Percentiles rank a stretch among this genome's conserved stretches.
These are phyloP conservation scores for Tichodroma muraria DNA, from an alignment of 2,113 vertebrate genomes.

Conservation along the genomic window DNA sequence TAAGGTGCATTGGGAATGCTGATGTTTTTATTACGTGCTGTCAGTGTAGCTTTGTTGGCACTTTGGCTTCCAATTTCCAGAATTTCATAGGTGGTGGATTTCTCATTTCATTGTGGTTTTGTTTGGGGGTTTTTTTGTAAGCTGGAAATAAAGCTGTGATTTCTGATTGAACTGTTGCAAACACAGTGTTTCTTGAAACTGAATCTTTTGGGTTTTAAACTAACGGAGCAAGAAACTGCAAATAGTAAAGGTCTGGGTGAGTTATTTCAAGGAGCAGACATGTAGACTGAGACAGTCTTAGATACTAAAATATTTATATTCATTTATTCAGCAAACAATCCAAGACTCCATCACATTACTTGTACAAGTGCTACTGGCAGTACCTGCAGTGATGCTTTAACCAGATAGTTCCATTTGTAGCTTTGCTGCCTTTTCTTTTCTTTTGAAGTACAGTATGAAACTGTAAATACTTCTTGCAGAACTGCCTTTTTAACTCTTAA, in stretches of 20 bases:
- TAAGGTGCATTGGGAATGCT: slow-evolving; percentile 25
- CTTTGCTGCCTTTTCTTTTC: slow-evolving; percentile 19
- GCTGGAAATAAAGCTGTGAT: slow-evolving; percentile 22
- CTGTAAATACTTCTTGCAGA: slow-evolving; percentile 54
- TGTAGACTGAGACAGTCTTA: not conserved
- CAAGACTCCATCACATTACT: not conserved
- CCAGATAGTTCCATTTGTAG: not conserved
- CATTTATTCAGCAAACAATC: not conserved
- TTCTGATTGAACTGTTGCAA: not conserved
- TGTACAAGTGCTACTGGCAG: not conserved
- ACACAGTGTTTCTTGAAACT: not conserved
- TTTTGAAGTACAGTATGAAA: slow-evolving; percentile 40
- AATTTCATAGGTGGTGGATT: not conserved
- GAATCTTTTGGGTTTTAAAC: not conserved
- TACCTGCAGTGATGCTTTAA: slow-evolving; percentile 25
- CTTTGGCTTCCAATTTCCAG: not conserved
- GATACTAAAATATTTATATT: not conserved
- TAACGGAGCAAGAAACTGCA: not conserved
- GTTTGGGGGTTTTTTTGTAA: not conserved
- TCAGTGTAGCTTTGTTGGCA: slow-evolving; percentile 30
- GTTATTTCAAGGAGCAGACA: not conserved
- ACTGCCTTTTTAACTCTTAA: slow-evolving; percentile 52
- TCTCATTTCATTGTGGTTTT: not conserved
- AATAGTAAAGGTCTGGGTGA: not conserved
- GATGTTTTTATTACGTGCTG: not conserved